Base-by-base conservation (phyloP, 2,797 vertebrate species). In the Antrozous pallidus region DNA sequence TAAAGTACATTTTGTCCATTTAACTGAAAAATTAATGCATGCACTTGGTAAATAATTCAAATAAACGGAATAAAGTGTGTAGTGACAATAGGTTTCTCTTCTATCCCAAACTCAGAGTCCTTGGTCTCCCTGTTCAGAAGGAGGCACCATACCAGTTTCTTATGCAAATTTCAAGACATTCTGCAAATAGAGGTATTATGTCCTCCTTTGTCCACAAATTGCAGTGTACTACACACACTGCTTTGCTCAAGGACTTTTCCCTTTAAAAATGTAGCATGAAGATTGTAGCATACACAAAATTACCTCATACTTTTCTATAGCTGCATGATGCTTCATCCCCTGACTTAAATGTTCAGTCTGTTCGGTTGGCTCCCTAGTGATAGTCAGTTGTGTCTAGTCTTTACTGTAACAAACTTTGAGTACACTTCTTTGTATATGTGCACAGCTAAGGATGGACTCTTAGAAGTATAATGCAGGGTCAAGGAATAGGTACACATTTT, bases 41-140 rank as follows among this genome's bases (percentile, higher is more conserved):
- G 45, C 5, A 2, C 36, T 51, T 69, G 86, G 56, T 49, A 69
- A 87, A 93, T 58, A 75, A 54, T 81, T 81, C n/a, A 77, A n/a
- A 54, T 77, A 54, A 51, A 70, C 9, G 49, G n/a, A 92, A 65
- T 65, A 22, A 77, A 88, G 24, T 33, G n/a, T 84, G 24, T 71
- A 10, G 51, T 80, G 63, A 90, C 56, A 70, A 2, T 78, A 88
- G 83, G 26, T 86, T 75, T 93, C 51, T 90, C 58, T 75, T 95
- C 18, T 45, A 38, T 13, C 1, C 6, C 20, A 63, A 31, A 45
- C 16, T n/a, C 14, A 11, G 13, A 40, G 69, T 54, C 58, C 42
- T 90, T 77, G 26, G 4, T 81, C 26, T 86, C 36, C 24, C 13
- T 65, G 11, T 14, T 28, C 26, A 85, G 80, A 42, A 10, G 33